These are phyloP conservation scores for Pocillopora grandis DNA, from an alignment of 92 coral and sea anemone species.

Conservation along the genomic window DNA sequence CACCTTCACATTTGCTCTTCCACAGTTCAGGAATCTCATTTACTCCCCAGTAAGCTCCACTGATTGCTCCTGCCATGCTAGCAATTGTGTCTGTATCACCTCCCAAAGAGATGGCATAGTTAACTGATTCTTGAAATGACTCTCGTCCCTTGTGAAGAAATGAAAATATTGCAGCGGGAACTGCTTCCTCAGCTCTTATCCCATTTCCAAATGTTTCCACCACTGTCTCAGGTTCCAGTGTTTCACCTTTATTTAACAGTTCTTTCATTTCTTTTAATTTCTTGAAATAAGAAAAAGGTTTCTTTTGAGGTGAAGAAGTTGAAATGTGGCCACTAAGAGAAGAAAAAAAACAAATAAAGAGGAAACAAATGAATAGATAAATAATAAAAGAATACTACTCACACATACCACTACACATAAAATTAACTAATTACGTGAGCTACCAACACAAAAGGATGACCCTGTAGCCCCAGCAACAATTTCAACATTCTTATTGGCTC, in stretches of 20 bases:
- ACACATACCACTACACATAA: too few relatives aligned
- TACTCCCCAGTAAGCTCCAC: constrained; percentile 95
- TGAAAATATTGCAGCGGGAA: constrained; percentile 95
- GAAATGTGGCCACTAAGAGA: not conserved
- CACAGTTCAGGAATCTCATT: constrained; percentile 74
- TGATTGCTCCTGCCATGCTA: constrained; percentile 95
- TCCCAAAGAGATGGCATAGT: constrained; percentile 94
- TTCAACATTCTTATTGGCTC: too few relatives aligned
- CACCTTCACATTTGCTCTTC: constrained; percentile 82
- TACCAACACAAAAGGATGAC: too few relatives aligned
- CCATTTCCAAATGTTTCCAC: constrained; percentile 85
- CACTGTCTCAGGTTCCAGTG: constrained; percentile 63
- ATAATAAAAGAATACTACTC: not conserved
- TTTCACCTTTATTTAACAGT: constrained; percentile 50
- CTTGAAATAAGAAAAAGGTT: constrained; percentile 62
- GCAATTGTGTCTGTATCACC: constrained; percentile 99
- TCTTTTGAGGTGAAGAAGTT: not conserved
- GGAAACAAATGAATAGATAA: not conserved
- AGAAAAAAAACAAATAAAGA: not conserved
- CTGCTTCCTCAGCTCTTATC: constrained; percentile 89
- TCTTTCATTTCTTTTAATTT: constrained; percentile 82
- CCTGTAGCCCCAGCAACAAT: too few relatives aligned
- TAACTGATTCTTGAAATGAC: constrained; percentile 73
- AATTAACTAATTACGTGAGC: too few relatives aligned
- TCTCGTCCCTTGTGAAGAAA: constrained; percentile 77